Base-by-base conservation (phyloP, 2,888 invertebrate species). In the Athalia rosae region DNA sequence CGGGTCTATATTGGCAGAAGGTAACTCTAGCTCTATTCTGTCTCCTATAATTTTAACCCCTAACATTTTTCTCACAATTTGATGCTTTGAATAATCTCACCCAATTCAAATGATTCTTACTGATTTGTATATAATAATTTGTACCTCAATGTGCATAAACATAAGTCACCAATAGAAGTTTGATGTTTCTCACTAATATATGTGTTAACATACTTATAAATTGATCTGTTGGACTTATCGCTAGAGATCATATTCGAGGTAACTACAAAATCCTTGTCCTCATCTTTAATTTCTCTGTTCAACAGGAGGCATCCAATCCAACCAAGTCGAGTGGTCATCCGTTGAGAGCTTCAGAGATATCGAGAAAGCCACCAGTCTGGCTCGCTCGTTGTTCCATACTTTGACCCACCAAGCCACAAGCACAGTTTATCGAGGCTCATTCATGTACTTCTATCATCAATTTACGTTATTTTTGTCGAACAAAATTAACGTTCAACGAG, bases 301-400 rank as follows among this genome's bases (percentile, higher is more conserved):
- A 82, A 4, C 88, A 97, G 97, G 97, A 97, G 92, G 96, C 96
- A 87, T 97, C 95, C 88, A 97, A 96, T 92, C 97, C 97, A 84
- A 95, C 95, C 76, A 95, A 96, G 90, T 94, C 94, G 81, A 95
- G 96, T 83, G 92, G 91, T 74, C 95, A 95, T 90, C 95, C 95
- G 89, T 90, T 96, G 87, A 94, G 94, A 91, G 92, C 94, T 81
- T 93, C 93, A 87, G 96, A 97, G 90, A 94, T 94, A 87, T 93
- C 93, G 90, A 94, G 94, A 91, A 96, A 96, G 92, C 94, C 95
- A 81, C 93, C 95, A 83, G 95, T 95, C 90, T 97, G 97, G 96
- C 92, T 96, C 88, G 94, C 96, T 76, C 94, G 96, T 90, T 97
- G 97, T 93, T 93, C 94, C 90, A 91, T 97, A 92, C 96, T 97